Evolutionary conservation across 2,888 invertebrate species (phyloP).

Genomic region (Lacanobia wlatinum): DNA sequence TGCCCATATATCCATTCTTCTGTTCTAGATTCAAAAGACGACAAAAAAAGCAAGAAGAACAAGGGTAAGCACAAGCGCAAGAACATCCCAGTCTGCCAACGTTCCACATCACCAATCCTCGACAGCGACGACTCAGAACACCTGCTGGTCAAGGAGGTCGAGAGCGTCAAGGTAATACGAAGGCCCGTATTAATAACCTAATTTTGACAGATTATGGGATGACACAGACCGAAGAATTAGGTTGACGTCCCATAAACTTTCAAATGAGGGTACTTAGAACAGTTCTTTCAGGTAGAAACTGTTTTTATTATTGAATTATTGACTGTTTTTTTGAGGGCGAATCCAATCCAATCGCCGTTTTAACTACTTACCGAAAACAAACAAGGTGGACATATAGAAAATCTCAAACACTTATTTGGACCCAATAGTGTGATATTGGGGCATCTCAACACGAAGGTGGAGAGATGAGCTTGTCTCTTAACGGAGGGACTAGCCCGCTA

Average conservation of each 20-base stretch:
- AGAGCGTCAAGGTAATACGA: conserved; percentile 82
- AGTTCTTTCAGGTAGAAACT: neutral
- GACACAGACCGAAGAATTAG: neutral
- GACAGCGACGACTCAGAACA: conserved; percentile 87
- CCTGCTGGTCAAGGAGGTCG: conserved; percentile 83
- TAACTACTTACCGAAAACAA: too few species aligned
- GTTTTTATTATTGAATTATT: too few species aligned
- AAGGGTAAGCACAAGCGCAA: conserved; percentile 83
- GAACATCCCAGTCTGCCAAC: conserved; percentile 59
- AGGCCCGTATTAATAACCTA: neutral
- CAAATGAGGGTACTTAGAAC: neutral
- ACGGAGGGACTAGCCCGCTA: too few species aligned
- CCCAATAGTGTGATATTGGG: too few species aligned
- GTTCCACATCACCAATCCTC: conserved; percentile 72
- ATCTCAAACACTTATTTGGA: too few species aligned
- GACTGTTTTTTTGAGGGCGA: too few species aligned
- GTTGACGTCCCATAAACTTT: neutral
- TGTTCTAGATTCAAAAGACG: conserved; percentile 75
- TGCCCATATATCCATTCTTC: neutral
- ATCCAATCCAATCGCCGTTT: too few species aligned
- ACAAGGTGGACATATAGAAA: too few species aligned
- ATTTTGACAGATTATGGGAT: neutral
- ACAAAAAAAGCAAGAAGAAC: conserved; percentile 81
- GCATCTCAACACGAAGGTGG: too few species aligned
- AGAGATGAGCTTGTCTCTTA: too few species aligned